A percentile compares a stretch with the other conserved stretches of the same genome.
Conservation (phyloP, 2,888 invertebrate species). For the Cosmorhoe ocellata region DNA sequence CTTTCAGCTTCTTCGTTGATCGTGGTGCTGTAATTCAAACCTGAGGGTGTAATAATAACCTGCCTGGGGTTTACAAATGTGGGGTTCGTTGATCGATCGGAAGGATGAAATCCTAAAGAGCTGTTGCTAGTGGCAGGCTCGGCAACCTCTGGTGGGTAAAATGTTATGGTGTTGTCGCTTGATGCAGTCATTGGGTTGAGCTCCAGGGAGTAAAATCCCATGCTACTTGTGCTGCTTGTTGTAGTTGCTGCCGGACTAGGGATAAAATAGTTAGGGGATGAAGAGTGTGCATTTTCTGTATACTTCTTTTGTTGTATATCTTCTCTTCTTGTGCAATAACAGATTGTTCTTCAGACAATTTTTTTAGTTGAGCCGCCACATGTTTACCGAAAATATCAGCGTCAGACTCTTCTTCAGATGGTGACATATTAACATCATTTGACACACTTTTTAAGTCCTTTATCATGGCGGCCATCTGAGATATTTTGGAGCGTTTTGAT, state of each 20-base stretch:
- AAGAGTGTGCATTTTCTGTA: neutral
- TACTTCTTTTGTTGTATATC: neutral
- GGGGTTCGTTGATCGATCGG: no score
- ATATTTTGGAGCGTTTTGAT: conserved; percentile 19
- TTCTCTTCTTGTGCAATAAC: conserved; percentile 14
- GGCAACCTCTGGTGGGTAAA: no score
- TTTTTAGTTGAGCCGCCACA: conserved; percentile 21
- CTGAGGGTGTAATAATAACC: no score
- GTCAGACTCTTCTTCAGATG: conserved; percentile 13
- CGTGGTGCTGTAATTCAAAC: no score
- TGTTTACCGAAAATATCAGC: conserved; percentile 16
- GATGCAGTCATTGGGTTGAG: no score
- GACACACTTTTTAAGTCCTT: conserved; percentile 25
- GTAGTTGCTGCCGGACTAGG: neutral
- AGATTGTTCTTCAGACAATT: conserved; percentile 25
- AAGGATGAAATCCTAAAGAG: no score
- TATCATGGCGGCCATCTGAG: conserved; percentile 26
- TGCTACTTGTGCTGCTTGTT: no score
- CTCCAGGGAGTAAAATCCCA: no score
- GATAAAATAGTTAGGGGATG: neutral
- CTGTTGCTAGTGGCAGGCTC: no score
- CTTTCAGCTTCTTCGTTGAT: no score
- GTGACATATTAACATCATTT: neutral
- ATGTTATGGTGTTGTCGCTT: no score
- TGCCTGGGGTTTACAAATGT: no score